These are phyloP conservation scores for Hydractinia echinata DNA, from an alignment of 30 jellyfish, hydroid and myxozoan genomes.

Conservation along the genomic window DNA sequence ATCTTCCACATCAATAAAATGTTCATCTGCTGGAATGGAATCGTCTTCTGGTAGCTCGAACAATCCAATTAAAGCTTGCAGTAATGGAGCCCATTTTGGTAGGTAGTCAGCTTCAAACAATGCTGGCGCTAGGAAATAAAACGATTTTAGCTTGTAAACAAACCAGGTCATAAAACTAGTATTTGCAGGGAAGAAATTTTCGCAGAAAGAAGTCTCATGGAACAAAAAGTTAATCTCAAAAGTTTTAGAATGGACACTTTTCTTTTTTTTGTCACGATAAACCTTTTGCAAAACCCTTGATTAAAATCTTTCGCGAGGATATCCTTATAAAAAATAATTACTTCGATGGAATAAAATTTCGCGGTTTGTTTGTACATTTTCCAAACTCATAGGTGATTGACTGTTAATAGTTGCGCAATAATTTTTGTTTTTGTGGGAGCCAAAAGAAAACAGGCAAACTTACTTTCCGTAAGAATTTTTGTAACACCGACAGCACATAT, in stretches of 20 bases:
- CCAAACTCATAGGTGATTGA: too few relatives aligned
- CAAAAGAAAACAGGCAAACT: too few relatives aligned
- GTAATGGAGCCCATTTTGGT: slow-evolving; percentile 56
- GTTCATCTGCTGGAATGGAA: slow-evolving; percentile 88
- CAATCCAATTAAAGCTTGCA: slow-evolving; percentile 79
- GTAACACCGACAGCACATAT: slow-evolving; percentile 95
- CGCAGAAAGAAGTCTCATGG: background rate
- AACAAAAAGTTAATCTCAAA: background rate
- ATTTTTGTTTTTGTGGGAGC: too few relatives aligned
- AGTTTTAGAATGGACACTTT: too few relatives aligned
- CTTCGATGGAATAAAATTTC: background rate
- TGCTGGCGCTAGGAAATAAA: slow-evolving; percentile 23
- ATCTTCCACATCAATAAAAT: slow-evolving; percentile 90
- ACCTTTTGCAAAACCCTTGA: too few relatives aligned
- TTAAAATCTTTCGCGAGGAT: too few relatives aligned
- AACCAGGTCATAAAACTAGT: background rate
- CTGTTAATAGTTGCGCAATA: too few relatives aligned
- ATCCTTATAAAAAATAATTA: background rate
- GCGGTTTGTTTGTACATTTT: too few relatives aligned
- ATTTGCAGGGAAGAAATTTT: background rate
- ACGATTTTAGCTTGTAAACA: background rate
- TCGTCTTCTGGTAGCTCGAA: slow-evolving; percentile 96
- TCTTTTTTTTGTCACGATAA: too few relatives aligned
- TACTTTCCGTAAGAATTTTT: slow-evolving; percentile 62
- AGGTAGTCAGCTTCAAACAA: slow-evolving; percentile 17